These are phyloP conservation scores for Serinus canaria DNA, from an alignment of 2,113 vertebrate species.

Conservation along the genomic window DNA sequence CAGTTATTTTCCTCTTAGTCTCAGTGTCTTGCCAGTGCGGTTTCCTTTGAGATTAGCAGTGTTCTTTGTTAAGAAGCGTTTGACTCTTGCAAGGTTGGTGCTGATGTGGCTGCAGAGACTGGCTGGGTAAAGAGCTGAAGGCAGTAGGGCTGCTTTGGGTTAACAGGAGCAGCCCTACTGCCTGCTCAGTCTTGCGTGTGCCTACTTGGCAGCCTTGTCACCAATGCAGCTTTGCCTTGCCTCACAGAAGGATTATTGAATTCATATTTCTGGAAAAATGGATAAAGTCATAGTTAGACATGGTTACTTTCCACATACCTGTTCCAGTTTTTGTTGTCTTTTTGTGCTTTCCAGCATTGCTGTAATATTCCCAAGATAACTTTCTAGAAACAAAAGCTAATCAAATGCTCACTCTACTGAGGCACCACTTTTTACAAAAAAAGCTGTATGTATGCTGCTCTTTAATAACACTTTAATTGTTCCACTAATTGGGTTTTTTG, in stretches of 20 bases:
- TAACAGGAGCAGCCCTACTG: background rate
- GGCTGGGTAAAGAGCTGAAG: background rate
- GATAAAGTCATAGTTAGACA: background rate
- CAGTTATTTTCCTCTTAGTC: background rate
- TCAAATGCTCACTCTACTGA: background rate
- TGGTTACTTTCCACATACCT: background rate
- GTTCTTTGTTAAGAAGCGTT: background rate
- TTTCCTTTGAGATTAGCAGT: background rate
- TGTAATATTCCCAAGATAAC: background rate
- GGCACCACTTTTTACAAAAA: background rate
- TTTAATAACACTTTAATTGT: background rate
- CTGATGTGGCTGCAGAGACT: background rate
- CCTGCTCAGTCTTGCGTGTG: rapidly evolving
- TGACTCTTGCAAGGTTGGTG: background rate
- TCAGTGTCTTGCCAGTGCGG: background rate
- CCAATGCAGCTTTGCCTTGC: background rate
- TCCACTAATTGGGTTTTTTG: background rate
- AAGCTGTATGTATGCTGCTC: background rate
- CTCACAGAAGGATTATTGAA: background rate
- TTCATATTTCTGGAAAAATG: background rate
- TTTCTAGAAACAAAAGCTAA: background rate
- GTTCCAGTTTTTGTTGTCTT: background rate
- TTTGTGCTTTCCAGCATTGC: background rate
- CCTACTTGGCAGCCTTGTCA: background rate
- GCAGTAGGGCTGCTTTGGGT: background rate